Conservation (phyloP, 2,113 vertebrate species). For the Cyanoliseus patagonus region DNA sequence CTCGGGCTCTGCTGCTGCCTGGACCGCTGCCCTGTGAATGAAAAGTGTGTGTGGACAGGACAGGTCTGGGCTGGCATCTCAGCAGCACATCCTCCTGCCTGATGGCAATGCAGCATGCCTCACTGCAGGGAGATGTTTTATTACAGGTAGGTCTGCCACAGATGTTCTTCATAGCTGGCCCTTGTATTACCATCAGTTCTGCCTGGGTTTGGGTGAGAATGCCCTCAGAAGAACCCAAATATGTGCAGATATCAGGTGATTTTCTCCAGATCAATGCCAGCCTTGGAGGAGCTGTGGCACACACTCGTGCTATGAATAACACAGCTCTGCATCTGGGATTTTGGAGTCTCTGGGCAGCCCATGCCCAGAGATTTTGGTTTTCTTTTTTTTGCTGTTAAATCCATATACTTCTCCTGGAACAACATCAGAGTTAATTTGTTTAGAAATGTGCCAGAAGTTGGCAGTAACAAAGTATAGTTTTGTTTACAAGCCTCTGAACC, state of each 20-base stretch:
- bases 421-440: background rate
- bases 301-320: accelerated
- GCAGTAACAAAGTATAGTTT: background rate
- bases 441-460: background rate
- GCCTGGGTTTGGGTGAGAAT: background rate
- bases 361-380: background rate
- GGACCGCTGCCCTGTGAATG: background rate
- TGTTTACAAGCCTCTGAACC: background rate
- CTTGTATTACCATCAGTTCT: background rate
- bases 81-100: background rate
- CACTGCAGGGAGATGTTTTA: background rate
- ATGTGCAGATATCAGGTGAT: background rate
- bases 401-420: background rate
- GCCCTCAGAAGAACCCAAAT: background rate
- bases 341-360: background rate
- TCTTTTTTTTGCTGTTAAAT: background rate
- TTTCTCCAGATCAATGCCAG: background rate
- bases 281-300: background rate
- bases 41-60: accelerated
- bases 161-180: accelerated
- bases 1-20: accelerated
- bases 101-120: background rate
- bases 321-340: background rate
- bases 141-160: background rate
- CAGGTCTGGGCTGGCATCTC: background rate